phyloP scores from a whole-genome alignment of 2,113 vertebrate species.

The Atherinomorus stipes region DNA sequence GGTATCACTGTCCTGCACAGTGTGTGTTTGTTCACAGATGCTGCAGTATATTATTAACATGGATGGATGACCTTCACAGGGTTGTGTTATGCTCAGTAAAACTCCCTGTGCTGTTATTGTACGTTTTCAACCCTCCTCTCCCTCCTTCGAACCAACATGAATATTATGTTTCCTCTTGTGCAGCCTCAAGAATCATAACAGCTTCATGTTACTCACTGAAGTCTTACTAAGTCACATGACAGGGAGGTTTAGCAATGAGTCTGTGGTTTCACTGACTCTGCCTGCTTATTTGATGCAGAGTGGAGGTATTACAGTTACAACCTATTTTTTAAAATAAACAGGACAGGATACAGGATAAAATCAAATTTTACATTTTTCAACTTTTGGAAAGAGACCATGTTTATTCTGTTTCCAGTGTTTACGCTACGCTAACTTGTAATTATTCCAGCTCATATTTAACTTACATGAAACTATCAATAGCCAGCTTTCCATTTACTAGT shows the following conservation, averaged over 20 bases:
- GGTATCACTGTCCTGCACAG: constrained; percentile 8
- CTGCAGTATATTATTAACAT: constrained; percentile 50
- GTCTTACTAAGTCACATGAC: constrained; percentile 31
- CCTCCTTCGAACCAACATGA: constrained; percentile 20
- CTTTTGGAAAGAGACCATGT: too few species aligned
- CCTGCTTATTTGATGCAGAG: too few species aligned
- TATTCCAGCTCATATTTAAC: not conserved
- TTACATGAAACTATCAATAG: too few species aligned
- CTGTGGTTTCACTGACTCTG: constrained; percentile 1
- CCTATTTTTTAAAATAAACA: too few species aligned
- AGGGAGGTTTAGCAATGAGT: constrained; percentile 7
- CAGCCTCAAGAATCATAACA: constrained; percentile 28
- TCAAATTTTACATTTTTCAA: too few species aligned
- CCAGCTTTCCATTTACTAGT: too few species aligned
- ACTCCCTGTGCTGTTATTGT: constrained; percentile 35
- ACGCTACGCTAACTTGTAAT: not conserved
- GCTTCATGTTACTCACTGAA: constrained; percentile 44
- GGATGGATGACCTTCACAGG: constrained; percentile 70
- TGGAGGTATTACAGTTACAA: too few species aligned
- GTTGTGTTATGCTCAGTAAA: constrained; percentile 61
- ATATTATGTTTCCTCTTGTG: constrained; percentile 33
- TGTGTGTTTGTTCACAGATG: constrained; percentile 35
- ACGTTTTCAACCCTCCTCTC: constrained; percentile 22
- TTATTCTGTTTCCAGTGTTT: too few species aligned
- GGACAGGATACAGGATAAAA: too few species aligned